These are phyloP conservation scores for Bos taurus DNA, from an alignment of 2,113 vertebrate genomes.

Conservation along the genomic window DNA sequence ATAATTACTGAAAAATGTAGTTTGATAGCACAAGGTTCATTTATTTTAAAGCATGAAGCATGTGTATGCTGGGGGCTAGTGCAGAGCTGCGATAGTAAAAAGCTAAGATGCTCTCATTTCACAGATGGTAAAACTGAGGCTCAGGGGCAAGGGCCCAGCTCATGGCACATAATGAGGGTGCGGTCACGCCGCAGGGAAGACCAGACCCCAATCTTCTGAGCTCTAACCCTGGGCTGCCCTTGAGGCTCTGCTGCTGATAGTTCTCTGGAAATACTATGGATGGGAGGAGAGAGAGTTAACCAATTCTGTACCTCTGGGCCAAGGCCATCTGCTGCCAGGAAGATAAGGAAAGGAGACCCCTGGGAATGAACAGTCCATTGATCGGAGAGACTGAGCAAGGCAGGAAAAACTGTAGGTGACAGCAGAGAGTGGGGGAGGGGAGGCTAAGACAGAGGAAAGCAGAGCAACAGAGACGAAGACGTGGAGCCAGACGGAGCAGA, in stretches of 20 bases:
- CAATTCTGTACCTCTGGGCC: neutral
- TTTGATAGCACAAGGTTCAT: neutral
- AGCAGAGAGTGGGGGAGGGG: neutral
- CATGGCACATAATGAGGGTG: neutral
- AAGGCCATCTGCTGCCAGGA: neutral
- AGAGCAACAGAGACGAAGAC: neutral
- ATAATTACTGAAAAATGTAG: neutral
- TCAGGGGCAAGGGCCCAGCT: neutral
- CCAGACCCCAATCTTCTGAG: neutral
- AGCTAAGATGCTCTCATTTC: neutral
- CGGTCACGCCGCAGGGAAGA: too few species aligned
- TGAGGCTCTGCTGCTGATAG: neutral
- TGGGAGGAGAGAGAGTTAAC: neutral
- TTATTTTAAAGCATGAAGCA: neutral
- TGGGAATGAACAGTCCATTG: conserved; percentile 42
- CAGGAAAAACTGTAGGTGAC: conserved; percentile 31
- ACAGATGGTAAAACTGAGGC: neutral
- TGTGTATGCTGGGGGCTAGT: too few species aligned
- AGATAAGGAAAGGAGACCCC: neutral
- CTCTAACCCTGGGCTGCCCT: neutral
- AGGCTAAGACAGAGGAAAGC: neutral
- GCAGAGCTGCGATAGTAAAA: neutral
- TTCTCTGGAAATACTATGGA: too few species aligned
- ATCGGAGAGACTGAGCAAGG: neutral
- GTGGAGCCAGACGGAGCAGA: neutral